phyloP scores from a whole-genome alignment of 2,888 invertebrate species.

The Nomada ruficornis region DNA sequence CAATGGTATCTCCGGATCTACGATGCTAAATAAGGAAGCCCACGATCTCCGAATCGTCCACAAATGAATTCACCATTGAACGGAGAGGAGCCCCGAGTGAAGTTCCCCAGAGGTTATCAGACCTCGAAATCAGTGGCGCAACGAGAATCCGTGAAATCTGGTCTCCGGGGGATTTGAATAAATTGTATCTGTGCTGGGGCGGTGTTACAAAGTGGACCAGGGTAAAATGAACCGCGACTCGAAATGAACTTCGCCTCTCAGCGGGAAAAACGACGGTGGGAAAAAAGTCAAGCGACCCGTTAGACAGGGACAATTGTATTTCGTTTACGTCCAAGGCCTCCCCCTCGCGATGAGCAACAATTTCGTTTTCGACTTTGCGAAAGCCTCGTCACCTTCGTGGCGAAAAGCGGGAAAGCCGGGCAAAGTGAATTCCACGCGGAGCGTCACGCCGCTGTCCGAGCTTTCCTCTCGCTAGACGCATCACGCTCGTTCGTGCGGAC shows the following conservation, averaged over 20 bases:
- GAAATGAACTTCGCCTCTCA: not conserved
- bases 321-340: not conserved
- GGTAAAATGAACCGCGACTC: conserved; percentile 16
- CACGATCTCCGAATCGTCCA: not conserved
- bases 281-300: not conserved
- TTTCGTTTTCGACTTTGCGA: conserved; percentile 31
- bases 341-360: conserved; percentile 29
- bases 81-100: too few species aligned
- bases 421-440: conserved; percentile 42
- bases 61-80: not conserved
- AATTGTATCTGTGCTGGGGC: conserved; percentile 4
- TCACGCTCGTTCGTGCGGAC: conserved; percentile 30
- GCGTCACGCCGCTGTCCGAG: not conserved
- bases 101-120: conserved; percentile 4
- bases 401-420: not conserved
- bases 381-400: conserved; percentile 17
- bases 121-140: not conserved
- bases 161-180: conserved; percentile 26
- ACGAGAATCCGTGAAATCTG: conserved; percentile 11
- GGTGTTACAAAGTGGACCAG: not conserved
- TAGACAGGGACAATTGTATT: conserved; percentile 11
- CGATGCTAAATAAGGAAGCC: not conserved
- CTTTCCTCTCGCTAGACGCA: conserved; percentile 13
- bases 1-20: not conserved
- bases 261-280: not conserved